Conservation (phyloP, 2,797 vertebrate genomes). For the Enteromius trimaculatus region DNA sequence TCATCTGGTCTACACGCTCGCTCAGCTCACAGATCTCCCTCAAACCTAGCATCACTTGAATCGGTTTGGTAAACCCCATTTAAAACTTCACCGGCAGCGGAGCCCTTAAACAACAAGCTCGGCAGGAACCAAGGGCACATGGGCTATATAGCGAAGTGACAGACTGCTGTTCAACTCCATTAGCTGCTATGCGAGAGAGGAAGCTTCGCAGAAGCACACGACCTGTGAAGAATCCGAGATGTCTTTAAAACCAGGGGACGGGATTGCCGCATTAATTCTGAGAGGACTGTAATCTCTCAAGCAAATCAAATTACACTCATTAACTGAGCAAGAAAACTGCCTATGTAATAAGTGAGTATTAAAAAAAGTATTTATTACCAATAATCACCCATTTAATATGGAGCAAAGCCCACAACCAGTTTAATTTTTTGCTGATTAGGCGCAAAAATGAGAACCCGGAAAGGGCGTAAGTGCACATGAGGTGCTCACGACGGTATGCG, state of each 20-base stretch:
- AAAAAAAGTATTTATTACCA: conserved; percentile 96
- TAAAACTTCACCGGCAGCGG: conserved; percentile 59
- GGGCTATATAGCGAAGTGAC: conserved; percentile 91
- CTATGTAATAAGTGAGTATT: conserved; percentile 94
- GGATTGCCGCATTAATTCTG: conserved; percentile 99
- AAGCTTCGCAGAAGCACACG: conserved; percentile 93
- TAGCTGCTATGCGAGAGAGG: conserved; percentile 87
- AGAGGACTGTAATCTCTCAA: conserved; percentile 98
- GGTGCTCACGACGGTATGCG: neutral
- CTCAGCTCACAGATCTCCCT: conserved; percentile 41
- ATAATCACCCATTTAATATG: conserved; percentile 92
- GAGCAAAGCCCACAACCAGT: conserved; percentile 75
- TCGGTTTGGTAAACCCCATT: conserved; percentile 10
- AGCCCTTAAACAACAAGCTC: conserved; percentile 88
- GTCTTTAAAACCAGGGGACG: conserved; percentile 97
- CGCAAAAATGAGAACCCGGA: conserved; percentile 79
- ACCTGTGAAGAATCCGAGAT: conserved; percentile 99
- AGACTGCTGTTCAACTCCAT: conserved; percentile 99
- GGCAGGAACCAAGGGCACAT: conserved; percentile 97
- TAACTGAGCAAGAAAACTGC: conserved; percentile 97
- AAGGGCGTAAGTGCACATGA: conserved; percentile 67
- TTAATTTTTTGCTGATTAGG: conserved; percentile 85
- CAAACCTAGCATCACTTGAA: conserved; percentile 23
- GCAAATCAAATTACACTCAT: conserved; percentile 99
- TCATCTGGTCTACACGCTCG: neutral